phyloP scores from a whole-genome alignment of 2,797 vertebrate species.

The Eurystomus glaucurus region DNA sequence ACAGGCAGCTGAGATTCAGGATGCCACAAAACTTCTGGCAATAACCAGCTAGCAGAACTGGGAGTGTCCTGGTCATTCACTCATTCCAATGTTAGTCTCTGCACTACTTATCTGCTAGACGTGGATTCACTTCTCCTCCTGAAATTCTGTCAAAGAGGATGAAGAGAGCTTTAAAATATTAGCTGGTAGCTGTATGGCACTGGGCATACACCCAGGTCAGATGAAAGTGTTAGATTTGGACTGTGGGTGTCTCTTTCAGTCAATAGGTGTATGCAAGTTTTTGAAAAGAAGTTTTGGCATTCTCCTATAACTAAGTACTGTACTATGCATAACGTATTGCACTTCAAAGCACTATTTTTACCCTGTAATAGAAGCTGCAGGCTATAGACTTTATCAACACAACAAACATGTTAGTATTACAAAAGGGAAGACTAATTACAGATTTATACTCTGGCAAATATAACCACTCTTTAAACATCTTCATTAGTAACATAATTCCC shows the following conservation, averaged over 20 bases:
- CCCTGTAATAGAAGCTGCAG: conserved; percentile 40
- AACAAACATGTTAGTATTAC: conserved; percentile 42
- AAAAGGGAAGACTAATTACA: conserved; percentile 73
- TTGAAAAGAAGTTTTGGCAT: conserved; percentile 1
- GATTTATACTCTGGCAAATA: conserved; percentile 49
- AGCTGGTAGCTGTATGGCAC: not conserved
- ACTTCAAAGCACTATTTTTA: conserved; percentile 54
- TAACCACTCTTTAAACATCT: not conserved
- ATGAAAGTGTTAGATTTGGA: not conserved
- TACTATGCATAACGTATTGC: not conserved
- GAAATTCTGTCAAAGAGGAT: not conserved
- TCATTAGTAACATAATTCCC: not conserved
- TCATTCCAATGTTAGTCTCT: not conserved
- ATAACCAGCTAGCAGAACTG: not conserved
- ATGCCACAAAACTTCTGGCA: not conserved
- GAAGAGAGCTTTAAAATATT: not conserved
- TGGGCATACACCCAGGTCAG: accelerated
- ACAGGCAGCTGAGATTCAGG: not conserved
- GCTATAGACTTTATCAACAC: conserved; percentile 54
- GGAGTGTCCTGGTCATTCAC: not conserved
- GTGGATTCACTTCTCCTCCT: not conserved
- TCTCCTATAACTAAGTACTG: not conserved
- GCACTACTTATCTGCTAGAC: not conserved
- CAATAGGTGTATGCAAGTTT: not conserved
- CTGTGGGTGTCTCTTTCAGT: not conserved